Base-by-base conservation (phyloP, 2,888 invertebrate genomes). In the Palloptera scutellata region DNA sequence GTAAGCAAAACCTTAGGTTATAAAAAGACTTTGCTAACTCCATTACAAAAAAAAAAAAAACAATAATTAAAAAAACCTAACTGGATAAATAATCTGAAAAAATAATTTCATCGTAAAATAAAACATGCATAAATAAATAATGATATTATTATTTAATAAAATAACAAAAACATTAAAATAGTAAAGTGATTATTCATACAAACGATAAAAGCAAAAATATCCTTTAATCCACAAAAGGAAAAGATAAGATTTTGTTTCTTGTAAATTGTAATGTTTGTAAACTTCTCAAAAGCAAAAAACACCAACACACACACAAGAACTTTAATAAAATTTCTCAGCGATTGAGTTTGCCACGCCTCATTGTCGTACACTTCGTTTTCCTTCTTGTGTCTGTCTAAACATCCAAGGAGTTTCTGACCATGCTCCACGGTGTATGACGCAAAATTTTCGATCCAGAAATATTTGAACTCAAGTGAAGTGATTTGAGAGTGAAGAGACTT, bases 31-130 rank as follows among this genome's bases (percentile, higher is more conserved):
- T 80, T 72, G 73, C 72, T 73, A 72, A 68, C 72, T 72, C 70
- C 85, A 85, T 84, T 70, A 72, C 59, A 61, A 64, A 54, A 71
- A 84, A 81, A 83, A 82, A 80, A 83, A 85, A 83, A 45, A 55
- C 54, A 79, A 79, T 68, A 73, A 67, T 68, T 70, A 72, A 73
- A 42, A 62, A 70, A 69, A 10, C 8, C n/a, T 51, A 19, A 54
- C 63, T 45, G 57, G 63, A 52, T 52, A 48, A 11, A 9, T 51
- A 52, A 42, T 17, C 57, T 19, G 48, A 40, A 19, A n/a, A 48
- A 15, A 48, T 4, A 60, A 3, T 5, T 30, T 60, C 41, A 17
- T 51, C 51, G 30, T 42, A 61, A 15, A 48, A 48, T n/a, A 82
- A 81, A 79, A 82, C 80, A 83, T 84, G 81, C 9, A 19, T 61